Evolutionary conservation across 2,888 invertebrate species (phyloP).

Genomic region (Eupithecia inturbata): DNA sequence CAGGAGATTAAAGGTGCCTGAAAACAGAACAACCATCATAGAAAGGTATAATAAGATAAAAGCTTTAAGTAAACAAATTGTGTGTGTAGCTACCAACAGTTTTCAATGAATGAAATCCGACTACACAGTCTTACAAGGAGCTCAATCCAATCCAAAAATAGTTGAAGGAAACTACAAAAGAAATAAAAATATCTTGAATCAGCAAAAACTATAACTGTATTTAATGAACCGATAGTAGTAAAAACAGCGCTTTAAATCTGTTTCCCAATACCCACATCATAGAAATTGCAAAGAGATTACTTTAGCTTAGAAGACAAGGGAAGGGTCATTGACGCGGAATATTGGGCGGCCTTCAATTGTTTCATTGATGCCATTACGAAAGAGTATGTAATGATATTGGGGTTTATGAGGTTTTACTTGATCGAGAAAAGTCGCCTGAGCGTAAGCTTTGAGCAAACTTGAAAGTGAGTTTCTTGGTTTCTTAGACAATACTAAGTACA

Average conservation of each 20-base stretch:
- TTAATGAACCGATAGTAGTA: neutral
- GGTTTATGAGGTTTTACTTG: neutral
- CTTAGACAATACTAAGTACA: neutral
- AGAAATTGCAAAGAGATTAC: neutral
- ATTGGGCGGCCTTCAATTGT: constrained; percentile 14
- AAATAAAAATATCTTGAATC: neutral
- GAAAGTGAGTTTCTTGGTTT: neutral
- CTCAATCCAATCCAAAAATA: neutral
- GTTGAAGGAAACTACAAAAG: neutral
- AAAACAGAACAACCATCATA: neutral
- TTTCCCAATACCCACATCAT: neutral
- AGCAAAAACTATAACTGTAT: neutral
- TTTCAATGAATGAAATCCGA: neutral
- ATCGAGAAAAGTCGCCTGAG: constrained; percentile 4
- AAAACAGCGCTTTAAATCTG: neutral
- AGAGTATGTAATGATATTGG: constrained; percentile 4
- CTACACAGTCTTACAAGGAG: neutral
- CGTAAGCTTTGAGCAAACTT: constrained; percentile 10
- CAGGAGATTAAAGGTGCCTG: neutral
- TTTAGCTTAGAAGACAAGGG: neutral
- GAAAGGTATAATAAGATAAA: neutral
- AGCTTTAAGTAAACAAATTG: neutral
- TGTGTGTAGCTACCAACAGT: neutral
- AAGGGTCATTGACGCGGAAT: constrained; percentile 5
- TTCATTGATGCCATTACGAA: neutral